Conservation (phyloP, 23 tunicate species). For the Trididemnum miniatum region DNA sequence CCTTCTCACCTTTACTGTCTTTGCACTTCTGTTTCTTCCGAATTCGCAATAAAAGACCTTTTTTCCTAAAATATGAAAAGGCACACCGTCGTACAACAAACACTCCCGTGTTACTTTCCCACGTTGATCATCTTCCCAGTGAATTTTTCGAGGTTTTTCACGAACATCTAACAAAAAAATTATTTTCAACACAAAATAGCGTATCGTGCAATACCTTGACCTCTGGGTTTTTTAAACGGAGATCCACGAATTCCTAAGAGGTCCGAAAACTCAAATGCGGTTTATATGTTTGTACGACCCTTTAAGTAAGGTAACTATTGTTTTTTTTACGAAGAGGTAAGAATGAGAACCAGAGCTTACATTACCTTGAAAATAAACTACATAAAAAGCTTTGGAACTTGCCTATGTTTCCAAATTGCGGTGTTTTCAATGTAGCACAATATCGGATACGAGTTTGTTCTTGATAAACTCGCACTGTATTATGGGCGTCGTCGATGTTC, state of each 20-base stretch:
- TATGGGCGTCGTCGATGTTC: constrained; percentile 20
- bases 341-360: too few relatives aligned
- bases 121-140: constrained; percentile 26
- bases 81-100: constrained; percentile 24
- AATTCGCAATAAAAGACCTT: constrained; percentile 23
- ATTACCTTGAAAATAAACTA: too few relatives aligned
- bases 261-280: too few relatives aligned
- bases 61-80: constrained; percentile 23
- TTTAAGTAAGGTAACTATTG: too few relatives aligned
- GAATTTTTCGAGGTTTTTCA: constrained; percentile 4
- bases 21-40: constrained; percentile 11
- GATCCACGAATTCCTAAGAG: too few relatives aligned
- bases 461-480: constrained; percentile 20
- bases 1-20: constrained; percentile 6
- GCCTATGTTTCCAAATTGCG: constrained; percentile 5
- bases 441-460: constrained; percentile 18
- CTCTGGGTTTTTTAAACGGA: too few relatives aligned
- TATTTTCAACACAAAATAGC: too few relatives aligned
- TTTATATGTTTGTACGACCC: too few relatives aligned
- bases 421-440: not conserved
- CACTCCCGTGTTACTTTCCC: constrained; percentile 21
- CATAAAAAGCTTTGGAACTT: not conserved
- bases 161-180: constrained; percentile 16
- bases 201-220: too few relatives aligned
- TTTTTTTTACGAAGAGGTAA: too few relatives aligned